Base-by-base conservation (phyloP, 2,888 invertebrate species). In the Brachyptera risi region DNA sequence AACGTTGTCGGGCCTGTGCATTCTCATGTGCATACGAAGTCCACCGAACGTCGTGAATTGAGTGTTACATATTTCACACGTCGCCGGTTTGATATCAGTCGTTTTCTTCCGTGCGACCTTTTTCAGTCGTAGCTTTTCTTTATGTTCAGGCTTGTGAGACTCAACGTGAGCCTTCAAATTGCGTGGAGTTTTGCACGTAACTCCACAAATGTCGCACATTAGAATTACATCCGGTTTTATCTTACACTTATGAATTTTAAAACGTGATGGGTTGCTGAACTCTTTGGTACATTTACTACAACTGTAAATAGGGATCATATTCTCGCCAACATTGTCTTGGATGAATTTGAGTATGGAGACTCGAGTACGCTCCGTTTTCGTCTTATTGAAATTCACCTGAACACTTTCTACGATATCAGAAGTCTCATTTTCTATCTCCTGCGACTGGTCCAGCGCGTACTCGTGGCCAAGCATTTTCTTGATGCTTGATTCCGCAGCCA, bases 21-120 rank as follows among this genome's bases (percentile, higher is more conserved):
- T 87, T 66, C 82, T 84, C 72, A 86, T 81, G 71, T 90, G 90
- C 87, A 90, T 86, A n/a, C 83, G 81, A 21, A 88, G 74, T 71
- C 84, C 87, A 23, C 82, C 80, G 17, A 76, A 71, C 0, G 83
- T 84, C 37, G 78, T 80, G 67, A 90, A 90, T 68, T 86, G 85
- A 63, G 85, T 81, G 70, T 90, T 90, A 68, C 90, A 90, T 15
- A 85, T 19, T n/a, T 40, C 58, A 19, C 54, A 54, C 3, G 13
- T 31, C n/a, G 2, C n/a, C 3, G 44, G 44, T n/a, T n/a, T n/a
- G n/a, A n/a, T n/a, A 1, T 51, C 51, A n/a, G 4, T 9, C 21
- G 1, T 3, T 5, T 19, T 19, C 13, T 23, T n/a, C 15, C n/a
- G 11, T 15, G 7, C 17, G 2, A 19, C 21, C 9, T 23, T 35